A percentile compares a stretch with the other conserved stretches of the same genome.
These are phyloP conservation scores for Pantherophis vulpinus DNA, from an alignment of 2,797 vertebrate genomes.

Conservation along the genomic window DNA sequence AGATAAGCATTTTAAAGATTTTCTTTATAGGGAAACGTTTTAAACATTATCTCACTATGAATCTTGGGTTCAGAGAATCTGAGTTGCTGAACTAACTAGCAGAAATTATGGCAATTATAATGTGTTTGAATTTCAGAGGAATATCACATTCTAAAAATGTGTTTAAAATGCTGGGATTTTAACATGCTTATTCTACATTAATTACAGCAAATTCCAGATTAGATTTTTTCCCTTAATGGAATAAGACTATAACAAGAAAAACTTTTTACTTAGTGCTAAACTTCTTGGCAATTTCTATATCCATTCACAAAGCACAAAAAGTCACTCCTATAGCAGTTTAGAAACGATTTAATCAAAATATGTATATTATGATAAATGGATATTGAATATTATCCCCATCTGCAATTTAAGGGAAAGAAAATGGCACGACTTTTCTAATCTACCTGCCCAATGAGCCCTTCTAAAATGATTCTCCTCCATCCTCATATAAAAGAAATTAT, in stretches of 20 bases:
- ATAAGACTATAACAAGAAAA: constrained; percentile 50
- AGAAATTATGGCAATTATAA: constrained; percentile 54
- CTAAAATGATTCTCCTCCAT: constrained; percentile 2
- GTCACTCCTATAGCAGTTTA: constrained; percentile 7
- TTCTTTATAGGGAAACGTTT: constrained; percentile 37
- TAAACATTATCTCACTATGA: constrained; percentile 32
- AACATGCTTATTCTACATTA: constrained; percentile 40
- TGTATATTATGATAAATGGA: constrained; percentile 55
- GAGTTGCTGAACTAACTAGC: constrained; percentile 37
- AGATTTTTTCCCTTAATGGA: constrained; percentile 47
- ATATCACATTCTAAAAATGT: constrained; percentile 28
- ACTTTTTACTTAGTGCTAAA: constrained; percentile 47
- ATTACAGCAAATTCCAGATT: constrained; percentile 51
- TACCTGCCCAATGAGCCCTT: constrained; percentile 40
- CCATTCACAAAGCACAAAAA: constrained; percentile 42
- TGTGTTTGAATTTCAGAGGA: constrained; percentile 52
- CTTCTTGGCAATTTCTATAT: constrained; percentile 45
- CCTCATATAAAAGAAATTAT: background rate
- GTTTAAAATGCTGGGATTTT: constrained; percentile 45
- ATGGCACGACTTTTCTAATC: constrained; percentile 40
- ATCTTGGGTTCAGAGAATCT: constrained; percentile 45
- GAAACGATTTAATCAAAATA: constrained; percentile 55
- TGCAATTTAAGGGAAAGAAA: constrained; percentile 36
- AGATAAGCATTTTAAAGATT: constrained; percentile 26
- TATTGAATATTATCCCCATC: constrained; percentile 46